These are phyloP conservation scores for Astreopora myriophthalma DNA, from an alignment of 64 coral and sea anemone genomes.

Conservation along the genomic window DNA sequence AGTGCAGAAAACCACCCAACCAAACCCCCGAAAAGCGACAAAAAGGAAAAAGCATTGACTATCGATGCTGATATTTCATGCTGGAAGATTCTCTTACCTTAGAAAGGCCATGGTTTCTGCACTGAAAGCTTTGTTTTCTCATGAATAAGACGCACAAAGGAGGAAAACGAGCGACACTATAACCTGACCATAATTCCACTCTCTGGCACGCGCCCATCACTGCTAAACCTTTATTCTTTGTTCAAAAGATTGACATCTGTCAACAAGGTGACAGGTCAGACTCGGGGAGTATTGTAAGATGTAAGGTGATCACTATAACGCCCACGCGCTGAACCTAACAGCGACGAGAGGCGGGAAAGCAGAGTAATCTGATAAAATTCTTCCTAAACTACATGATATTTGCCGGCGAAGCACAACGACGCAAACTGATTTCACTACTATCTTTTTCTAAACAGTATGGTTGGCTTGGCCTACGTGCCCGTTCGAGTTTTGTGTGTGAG, in stretches of 20 bases:
- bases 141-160: not conserved
- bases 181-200: slow-evolving; percentile 2
- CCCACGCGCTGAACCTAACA: not conserved
- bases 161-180: not conserved
- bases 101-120: not conserved
- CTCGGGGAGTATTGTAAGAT: no score
- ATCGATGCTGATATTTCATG: not conserved
- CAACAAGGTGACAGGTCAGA: not conserved
- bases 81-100: not conserved
- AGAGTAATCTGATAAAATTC: no score
- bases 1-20: not conserved
- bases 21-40: not conserved
- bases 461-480: no score
- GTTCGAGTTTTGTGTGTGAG: no score
- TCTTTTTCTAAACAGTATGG: no score
- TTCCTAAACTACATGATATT: no score
- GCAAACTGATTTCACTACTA: no score
- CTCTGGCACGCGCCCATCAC: slow-evolving; percentile 46
- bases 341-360: not conserved
- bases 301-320: no score
- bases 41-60: not conserved
- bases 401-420: no score
- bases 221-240: slow-evolving; percentile 33
- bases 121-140: not conserved
- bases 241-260: slow-evolving; percentile 35